Evolutionary conservation across 2,888 invertebrate species (phyloP).

Genomic region (Conus canariensis): DNA sequence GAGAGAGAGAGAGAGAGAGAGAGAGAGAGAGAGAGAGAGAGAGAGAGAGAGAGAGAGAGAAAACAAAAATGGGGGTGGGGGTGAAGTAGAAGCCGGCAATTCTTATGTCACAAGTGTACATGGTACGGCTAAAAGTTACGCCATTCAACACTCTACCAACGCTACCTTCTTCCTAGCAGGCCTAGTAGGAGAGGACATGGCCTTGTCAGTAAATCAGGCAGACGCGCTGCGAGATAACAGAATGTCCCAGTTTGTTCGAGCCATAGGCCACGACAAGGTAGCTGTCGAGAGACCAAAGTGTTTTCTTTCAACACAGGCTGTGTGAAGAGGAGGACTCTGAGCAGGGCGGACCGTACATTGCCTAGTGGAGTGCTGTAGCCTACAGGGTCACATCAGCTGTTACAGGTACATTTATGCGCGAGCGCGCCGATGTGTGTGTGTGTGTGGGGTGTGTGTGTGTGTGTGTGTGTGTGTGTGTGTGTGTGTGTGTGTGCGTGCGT

Average conservation of each 20-base stretch:
- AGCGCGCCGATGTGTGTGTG: too few relatives aligned
- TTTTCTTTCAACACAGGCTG: neutral
- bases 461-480: neutral
- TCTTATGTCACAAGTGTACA: too few relatives aligned
- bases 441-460: neutral
- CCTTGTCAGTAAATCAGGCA: neutral
- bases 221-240: too few relatives aligned
- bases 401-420: neutral
- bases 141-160: too few relatives aligned
- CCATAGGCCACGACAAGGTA: too few relatives aligned
- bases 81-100: too few relatives aligned
- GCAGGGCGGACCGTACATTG: neutral
- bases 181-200: neutral
- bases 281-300: neutral
- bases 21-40: neutral
- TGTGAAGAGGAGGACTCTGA: neutral
- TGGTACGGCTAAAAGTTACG: too few relatives aligned
- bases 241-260: too few relatives aligned
- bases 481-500: constrained; percentile 5
- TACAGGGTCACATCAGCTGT: neutral
- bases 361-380: neutral
- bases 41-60: neutral
- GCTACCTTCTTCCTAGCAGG: too few relatives aligned
- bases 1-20: too few relatives aligned
- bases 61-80: too few relatives aligned